Percentiles rank a stretch among this genome's conserved stretches.
These are phyloP conservation scores for Acronicta alni DNA, from an alignment of 2,888 invertebrate genomes.

Conservation along the genomic window DNA sequence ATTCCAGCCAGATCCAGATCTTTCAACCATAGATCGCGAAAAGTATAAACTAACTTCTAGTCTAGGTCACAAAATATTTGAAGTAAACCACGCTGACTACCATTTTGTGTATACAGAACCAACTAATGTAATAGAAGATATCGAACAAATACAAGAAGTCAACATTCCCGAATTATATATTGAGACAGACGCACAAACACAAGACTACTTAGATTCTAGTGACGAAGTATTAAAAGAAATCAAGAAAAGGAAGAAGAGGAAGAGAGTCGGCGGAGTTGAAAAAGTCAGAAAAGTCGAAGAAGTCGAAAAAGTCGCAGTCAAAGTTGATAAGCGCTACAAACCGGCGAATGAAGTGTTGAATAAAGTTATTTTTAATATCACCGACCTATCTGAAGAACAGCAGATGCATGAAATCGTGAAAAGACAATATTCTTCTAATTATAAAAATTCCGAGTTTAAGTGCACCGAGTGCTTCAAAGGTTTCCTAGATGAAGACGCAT, in stretches of 20 bases:
- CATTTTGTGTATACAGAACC: constrained; percentile 8
- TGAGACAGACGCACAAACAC: constrained; percentile 2
- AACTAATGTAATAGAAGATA: neutral
- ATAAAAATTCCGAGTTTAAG: constrained; percentile 28
- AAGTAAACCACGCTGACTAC: neutral
- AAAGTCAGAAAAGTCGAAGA: neutral
- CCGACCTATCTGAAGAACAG: constrained; percentile 27
- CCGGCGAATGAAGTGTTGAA: constrained; percentile 17
- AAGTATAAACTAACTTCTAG: neutral
- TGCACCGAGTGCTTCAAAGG: constrained; percentile 39
- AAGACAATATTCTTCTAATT: constrained; percentile 13
- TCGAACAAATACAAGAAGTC: neutral
- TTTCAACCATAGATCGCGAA: neutral
- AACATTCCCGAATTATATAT: neutral
- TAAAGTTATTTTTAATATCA: constrained; percentile 13
- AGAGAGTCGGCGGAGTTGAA: neutral
- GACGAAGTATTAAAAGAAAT: neutral
- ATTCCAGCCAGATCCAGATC: constrained; percentile 10
- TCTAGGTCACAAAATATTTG: neutral
- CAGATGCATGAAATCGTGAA: constrained; percentile 31
- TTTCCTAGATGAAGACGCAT: constrained; percentile 23
- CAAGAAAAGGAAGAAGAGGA: neutral
- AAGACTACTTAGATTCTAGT: neutral
- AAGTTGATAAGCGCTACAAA: constrained; percentile 14
- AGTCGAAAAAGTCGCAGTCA: constrained; percentile 1